Evolutionary conservation across 2,113 vertebrate genomes (phyloP), one percentile per base, ranked within the genome.

Genomic region (Calypte anna): DNA sequence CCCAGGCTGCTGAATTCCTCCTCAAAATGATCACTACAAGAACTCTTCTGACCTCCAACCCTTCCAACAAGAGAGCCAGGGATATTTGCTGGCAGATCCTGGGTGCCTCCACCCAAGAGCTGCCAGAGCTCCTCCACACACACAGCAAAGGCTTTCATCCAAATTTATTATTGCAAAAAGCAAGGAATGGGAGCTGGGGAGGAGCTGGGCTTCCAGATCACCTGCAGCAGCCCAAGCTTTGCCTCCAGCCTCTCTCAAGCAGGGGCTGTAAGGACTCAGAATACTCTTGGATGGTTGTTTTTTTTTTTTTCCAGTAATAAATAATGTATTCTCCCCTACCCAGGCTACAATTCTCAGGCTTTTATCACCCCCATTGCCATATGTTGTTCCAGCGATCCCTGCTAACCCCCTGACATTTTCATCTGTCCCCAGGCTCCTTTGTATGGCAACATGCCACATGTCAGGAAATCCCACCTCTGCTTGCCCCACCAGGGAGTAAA

Each of bases 301-400:
- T 40, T 40, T 40, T 40, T 40, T 38, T 80, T 77, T 62, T 46
- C 46, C 55, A 88, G 68, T 27, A 64, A 94, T 91, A 96, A 97
- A 96, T 94, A 90, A 96, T 83, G 48, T 40, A 94, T 95, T 88
- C 13, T 44, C 40, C 64, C 72, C 64, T 51, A 55, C 33, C 58
- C 79, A 83, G 76, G 64, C 79, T 86, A 48, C 64, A 75, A 64
- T 81, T 94, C 82, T 50, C 76, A 81, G 88, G 82, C 82, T 95
- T 96, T 97, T 95, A 94, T 86, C 95, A 91, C 64, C 82, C 76
- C 91, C 72, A 21, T 57, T 94, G 90, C 94, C 94, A 96, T 94
- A 94, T 86, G 90, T 67, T 91, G 72, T 81, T 86, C 9, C 90
- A 93, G 40, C 72, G 93, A 96, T 94, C 82, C 88, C 88, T 88